A percentile compares a stretch with the other conserved stretches of the same genome.
These are phyloP conservation scores for Microcebus lehilahytsara DNA, from an alignment of 2,113 vertebrate genomes.

Conservation along the genomic window DNA sequence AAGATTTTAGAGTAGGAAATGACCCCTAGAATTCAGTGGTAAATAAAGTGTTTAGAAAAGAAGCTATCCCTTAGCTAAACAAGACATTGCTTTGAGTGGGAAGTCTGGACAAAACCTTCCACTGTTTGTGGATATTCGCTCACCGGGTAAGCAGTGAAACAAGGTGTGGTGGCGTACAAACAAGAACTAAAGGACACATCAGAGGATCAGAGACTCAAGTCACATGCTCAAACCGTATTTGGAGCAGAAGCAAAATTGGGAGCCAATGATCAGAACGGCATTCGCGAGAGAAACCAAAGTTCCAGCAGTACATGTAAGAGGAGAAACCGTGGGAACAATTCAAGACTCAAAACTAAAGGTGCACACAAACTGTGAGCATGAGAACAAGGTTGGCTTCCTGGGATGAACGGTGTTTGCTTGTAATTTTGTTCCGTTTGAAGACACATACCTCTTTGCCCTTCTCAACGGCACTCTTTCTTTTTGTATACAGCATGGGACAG, in stretches of 20 bases:
- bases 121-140: not conserved
- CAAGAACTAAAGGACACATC: not conserved
- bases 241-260: not conserved
- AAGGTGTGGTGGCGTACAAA: not conserved
- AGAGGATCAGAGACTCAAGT: not conserved
- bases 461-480: not conserved
- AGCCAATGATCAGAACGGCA: not conserved
- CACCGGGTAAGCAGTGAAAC: not conserved
- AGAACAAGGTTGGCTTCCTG: not conserved
- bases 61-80: not conserved
- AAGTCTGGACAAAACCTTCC: not conserved
- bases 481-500: not conserved
- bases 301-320: not conserved
- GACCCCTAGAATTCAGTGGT: not conserved
- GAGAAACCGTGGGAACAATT: not conserved
- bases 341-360: not conserved
- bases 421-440: not conserved
- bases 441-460: not conserved
- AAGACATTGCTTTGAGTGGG: not conserved
- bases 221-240: not conserved
- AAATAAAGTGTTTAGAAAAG: not conserved
- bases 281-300: not conserved
- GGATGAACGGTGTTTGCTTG: not conserved
- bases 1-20: not conserved
- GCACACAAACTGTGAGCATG: not conserved